A percentile compares a stretch with the other conserved stretches of the same genome.
phyloP scores from a whole-genome alignment of 1,140 invertebrate species.

The Pteromalus puparum region DNA sequence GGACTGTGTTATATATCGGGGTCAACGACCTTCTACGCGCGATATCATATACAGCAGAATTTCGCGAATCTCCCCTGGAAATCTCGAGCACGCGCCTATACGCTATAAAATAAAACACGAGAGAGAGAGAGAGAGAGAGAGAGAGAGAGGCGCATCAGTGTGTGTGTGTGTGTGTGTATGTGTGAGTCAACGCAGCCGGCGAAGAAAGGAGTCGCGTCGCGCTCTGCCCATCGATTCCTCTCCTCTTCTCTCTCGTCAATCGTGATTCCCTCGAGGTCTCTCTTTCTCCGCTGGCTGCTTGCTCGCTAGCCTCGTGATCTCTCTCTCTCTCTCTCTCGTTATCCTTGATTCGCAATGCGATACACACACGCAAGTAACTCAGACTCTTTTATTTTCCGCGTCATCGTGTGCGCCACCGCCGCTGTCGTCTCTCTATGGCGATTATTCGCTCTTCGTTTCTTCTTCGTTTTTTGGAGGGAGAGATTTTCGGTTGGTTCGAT shows the following conservation, averaged over 20 bases:
- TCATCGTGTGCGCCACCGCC: background rate
- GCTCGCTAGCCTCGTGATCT: background rate
- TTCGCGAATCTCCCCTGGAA: background rate
- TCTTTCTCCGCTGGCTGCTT: background rate
- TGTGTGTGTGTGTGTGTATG: background rate
- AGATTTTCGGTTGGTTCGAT: background rate
- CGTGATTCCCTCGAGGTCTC: constrained; percentile 12
- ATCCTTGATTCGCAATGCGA: constrained; percentile 65
- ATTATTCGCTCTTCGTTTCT: background rate
- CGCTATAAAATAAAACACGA: too few relatives aligned
- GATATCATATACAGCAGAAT: background rate
- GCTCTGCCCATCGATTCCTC: background rate
- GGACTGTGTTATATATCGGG: too few relatives aligned
- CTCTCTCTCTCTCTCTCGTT: constrained; percentile 52
- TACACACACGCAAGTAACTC: constrained; percentile 56
- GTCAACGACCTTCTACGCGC: too few relatives aligned
- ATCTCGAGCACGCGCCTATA: constrained; percentile 1
- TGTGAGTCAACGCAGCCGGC: constrained; percentile 20
- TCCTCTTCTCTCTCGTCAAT: constrained; percentile 12
- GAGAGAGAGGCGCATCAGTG: too few relatives aligned
- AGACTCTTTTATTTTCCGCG: background rate
- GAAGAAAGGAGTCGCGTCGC: background rate
- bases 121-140: too few relatives aligned
- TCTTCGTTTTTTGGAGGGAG: background rate
- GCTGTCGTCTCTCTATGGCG: background rate